Evolutionary conservation across 2,113 vertebrate genomes (phyloP), one percentile per base, ranked within the genome.

Genomic region (Grantiella picta): DNA sequence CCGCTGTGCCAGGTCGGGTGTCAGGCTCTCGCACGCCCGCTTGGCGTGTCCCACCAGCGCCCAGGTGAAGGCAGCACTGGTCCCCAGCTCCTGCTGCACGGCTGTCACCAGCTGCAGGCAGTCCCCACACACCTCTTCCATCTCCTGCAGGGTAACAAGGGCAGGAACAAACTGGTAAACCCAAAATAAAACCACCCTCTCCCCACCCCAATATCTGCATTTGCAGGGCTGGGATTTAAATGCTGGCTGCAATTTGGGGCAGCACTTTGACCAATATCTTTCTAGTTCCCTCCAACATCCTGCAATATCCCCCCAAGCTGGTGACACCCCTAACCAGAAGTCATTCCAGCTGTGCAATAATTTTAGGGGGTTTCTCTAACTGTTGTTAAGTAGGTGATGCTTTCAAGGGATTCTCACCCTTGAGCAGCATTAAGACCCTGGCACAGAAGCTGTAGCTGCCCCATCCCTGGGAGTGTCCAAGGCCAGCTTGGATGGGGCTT

Each of bases 61-160:
- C 61, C 93, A 73, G 47, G 97, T 5, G 35, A 98, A 98, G 31
- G 96, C 75, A 9, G 95, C 2, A 47, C 97, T 97, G 16, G 42
- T 29, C 50, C 97, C 98, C 45, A 98, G 97, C 59, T 98, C 77
- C 4, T 86, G 38, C 72, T 98, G 98, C 86, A 97, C 7, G 7
- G 98, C 98, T 0, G 82, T 91, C 68, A 98, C 72, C 56, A 99
- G 98, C 86, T 98, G 97, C 72, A 98, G 76, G 40, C 99, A 99
- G 83, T 98, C 96, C 22, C 97, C 69, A 5, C 99, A 99, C 78
- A 98, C 81, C 1, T 81, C 91, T 7, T 79, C 92, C 19, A 0
- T 20, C 45, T 75, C 92, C 98, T 98, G 64, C 0, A 5, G 49
- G 44, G 9, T 5, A 27, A 59, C 28, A 27, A 0, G 9, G 16